These are phyloP conservation scores for Halichoeres trimaculatus DNA, from an alignment of 2,113 vertebrate species.

Conservation along the genomic window DNA sequence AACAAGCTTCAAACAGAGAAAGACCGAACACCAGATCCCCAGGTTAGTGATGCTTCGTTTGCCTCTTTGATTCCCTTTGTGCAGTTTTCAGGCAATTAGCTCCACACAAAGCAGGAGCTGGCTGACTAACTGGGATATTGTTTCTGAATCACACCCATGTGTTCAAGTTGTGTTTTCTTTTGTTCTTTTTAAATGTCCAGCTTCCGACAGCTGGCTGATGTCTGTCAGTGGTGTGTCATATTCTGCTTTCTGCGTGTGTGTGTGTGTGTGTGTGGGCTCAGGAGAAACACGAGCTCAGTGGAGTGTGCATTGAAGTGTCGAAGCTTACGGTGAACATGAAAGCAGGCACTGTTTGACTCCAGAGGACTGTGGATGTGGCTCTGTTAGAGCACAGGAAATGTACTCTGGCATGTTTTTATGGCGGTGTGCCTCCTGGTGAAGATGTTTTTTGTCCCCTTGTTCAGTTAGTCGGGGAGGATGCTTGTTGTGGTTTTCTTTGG, in stretches of 20 bases:
- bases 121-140: background rate
- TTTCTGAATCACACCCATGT: too few relatives aligned
- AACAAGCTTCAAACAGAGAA: slow-evolving; percentile 77
- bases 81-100: background rate
- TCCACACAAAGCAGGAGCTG: background rate
- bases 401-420: slow-evolving; percentile 17
- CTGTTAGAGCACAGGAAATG: slow-evolving; percentile 23
- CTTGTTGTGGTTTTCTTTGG: slow-evolving; percentile 16
- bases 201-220: background rate
- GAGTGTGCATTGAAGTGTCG: slow-evolving; percentile 7
- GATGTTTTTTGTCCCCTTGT: slow-evolving; percentile 25
- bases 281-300: slow-evolving; percentile 11
- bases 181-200: too few relatives aligned
- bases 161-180: too few relatives aligned
- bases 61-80: background rate
- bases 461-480: background rate
- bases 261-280: background rate
- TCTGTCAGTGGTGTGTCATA: slow-evolving; percentile 6
- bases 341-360: slow-evolving; percentile 1
- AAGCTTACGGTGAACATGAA: background rate
- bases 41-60: slow-evolving; percentile 78
- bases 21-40: slow-evolving; percentile 78
- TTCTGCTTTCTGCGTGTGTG: background rate
- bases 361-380: background rate
- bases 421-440: background rate